Evolutionary conservation across 2,888 invertebrate genomes (phyloP), one percentile per base, ranked within the genome.

Genomic region (Biston betularia): DNA sequence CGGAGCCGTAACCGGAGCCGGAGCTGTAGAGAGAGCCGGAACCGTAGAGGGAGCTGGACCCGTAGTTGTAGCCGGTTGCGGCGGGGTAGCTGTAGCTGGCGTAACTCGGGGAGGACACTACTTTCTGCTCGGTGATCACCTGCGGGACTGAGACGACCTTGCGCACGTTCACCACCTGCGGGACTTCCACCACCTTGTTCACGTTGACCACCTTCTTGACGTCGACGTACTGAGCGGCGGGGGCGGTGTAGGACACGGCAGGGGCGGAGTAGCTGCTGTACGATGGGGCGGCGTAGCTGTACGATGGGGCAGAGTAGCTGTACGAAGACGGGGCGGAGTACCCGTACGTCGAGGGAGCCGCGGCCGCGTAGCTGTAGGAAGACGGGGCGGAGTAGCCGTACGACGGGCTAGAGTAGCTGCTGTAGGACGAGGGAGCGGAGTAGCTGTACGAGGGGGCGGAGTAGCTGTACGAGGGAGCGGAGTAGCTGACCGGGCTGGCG

Each of bases 91-190:
- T 8, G 33, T 45, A 35, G 15, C 61, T 61, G 44, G 64, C 48
- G 74, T 76, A 78, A 74, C 76, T 73, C 55, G 81, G 79, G 63
- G 76, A 68, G 58, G 82, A 74, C 56, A 80, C 77, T 14, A 85
- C 75, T 73, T 84, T 79, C 72, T 84, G 79, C 70, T 83, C 87
- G 56, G 84, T 78, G 70, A 90, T 81, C 66, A 86, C 83, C 73
- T 85, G 85, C 49, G 85, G 87, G 52, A 79, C 85, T 68, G 86
- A 83, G 71, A 89, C 81, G 34, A 84, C 77, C 74, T 83, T 88
- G 68, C 78, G 84, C 40, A 85, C 84, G 54, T 71, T 70, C 65
- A 84, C 75, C 12, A 83, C 80, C 65, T 82, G 79, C 0, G 85
- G 85, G 50, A 84, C 83, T 56, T 73, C 71, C 63, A 85, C 75